Base-by-base conservation (phyloP, 2,888 invertebrate species). In the Caenorhabditis zanzibari region DNA sequence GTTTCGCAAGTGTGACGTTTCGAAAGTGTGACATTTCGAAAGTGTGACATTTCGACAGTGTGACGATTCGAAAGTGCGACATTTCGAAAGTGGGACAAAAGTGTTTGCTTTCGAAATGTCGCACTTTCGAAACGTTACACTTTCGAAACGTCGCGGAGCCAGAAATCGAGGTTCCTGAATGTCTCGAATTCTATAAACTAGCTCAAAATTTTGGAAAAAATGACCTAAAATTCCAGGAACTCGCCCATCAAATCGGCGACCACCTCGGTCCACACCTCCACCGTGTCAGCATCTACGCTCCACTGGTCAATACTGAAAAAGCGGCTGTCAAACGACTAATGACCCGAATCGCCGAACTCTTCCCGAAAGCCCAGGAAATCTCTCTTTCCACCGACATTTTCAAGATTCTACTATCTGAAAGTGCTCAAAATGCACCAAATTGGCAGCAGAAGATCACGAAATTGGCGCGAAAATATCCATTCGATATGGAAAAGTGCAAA, bases 361-460 rank as follows among this genome's bases (percentile, higher is more conserved):
- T 77, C 41, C 73, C 66, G 1, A 58, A 59, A 28, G 63, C 63
- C 7, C 14, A 3, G 19, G 54, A 47, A 41, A 32, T 82, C 56
- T 38, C 32, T 1, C n/a, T 77, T 28, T 49, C 73, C 12, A 22
- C 54, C 0, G 82, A 82, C 14, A 58, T 73, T 19, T 56, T 79
- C 38, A 32, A 22, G 47, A 47, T 75, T 41, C 26, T 81, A 0
- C 32, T 79, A 22, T 47, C 41, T 7, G 61, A 52, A 22, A 26
- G n/a, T 2, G 14, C 22, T 19, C 38, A 22, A 49, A 44, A 22
- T 9, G 24, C 52, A 1, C 59, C 63, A 3, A 38, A 74, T 19
- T 81, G 81, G 81, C 44, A 32, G 6, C 69, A 76, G 5, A 76
- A 76, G 19, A 54, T 81, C 3, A 22, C 35, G 10, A 76, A 81